These are phyloP conservation scores for Hoplostethus mediterraneus DNA, from an alignment of 2,797 vertebrate species.

Conservation along the genomic window DNA sequence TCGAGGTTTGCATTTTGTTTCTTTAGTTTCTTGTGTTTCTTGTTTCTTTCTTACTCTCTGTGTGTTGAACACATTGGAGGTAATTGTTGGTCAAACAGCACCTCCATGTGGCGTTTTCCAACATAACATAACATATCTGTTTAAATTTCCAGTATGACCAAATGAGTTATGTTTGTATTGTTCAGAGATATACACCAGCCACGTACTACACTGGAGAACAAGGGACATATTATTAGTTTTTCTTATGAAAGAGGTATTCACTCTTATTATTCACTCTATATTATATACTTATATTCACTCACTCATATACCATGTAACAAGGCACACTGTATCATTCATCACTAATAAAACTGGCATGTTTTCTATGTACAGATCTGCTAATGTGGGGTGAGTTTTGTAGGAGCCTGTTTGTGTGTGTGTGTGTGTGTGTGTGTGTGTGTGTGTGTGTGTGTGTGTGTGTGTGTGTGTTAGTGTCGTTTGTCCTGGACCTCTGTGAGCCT, in stretches of 20 bases:
- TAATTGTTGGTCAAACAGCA: conserved; percentile 20
- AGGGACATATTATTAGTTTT: no score
- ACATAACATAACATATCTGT: not conserved
- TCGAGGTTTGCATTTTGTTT: no score
- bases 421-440: no score
- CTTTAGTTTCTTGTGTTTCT: no score
- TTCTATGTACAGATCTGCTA: not conserved
- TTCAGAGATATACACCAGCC: not conserved
- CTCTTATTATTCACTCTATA: no score
- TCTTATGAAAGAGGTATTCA: not conserved
- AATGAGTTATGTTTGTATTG: not conserved
- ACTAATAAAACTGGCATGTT: conserved; percentile 42
- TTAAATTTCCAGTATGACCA: not conserved
- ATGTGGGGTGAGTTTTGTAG: no score
- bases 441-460: no score
- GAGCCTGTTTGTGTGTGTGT: no score
- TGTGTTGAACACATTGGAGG: not conserved
- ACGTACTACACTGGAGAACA: not conserved
- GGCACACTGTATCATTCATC: not conserved
- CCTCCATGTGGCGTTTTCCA: conserved; percentile 40
- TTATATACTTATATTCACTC: no score
- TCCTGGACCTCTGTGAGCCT: no score
- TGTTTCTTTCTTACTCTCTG: no score
- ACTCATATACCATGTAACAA: not conserved
- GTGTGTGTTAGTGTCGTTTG: no score